Base-by-base conservation (phyloP, 2,113 vertebrate genomes). In the Apus apus region DNA sequence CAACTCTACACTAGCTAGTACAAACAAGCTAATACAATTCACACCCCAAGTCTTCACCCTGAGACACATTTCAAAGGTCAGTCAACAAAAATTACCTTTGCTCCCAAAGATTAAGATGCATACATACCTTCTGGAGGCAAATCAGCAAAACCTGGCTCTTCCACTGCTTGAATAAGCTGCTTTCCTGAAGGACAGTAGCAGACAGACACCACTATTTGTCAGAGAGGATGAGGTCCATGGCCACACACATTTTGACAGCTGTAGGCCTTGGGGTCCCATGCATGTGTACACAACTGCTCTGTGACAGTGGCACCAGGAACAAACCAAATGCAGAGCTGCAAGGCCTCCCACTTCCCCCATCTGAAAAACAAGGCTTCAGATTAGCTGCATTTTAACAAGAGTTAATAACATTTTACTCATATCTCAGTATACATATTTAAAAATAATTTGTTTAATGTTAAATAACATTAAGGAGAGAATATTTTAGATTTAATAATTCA, bases 401-500 rank as follows among this genome's bases (percentile, higher is more conserved):
- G 54, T 78, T 64, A 83, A 50, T 79, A 83, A 77, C 46, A 45
- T 91, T 80, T 93, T 89, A 88, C 95, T 80, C 91, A 67, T 48
- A 71, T 70, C 89, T 83, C 62, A 76, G 65, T 7, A 51, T 27
- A 9, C 65, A 5, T 30, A 67, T 93, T 96, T 95, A 57, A 91
- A 96, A 66, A 85, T 21, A 93, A 43, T 89, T 32, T 34, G 22
- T 81, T 93, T 83, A 89, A 83, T 53, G 58, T 86, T 96, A 95
- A 97, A 93, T 97, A 94, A 83, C 34, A 6, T 85, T 90, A 68
- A 91, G 93, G 82, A 53, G 10, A 11, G 73, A 70, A 40, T 62
- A 74, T 93, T 96, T 92, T 72, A 82, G 60, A 57, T 95, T 89
- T 79, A 64, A 81, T 92, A 88, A 90, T 84, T 71, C 93, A 80